Percentiles rank a stretch among this genome's conserved stretches.
Evolutionary conservation across 1,140 invertebrate genomes (phyloP).

Genomic region (Caenorhabditis tropicalis): DNA sequence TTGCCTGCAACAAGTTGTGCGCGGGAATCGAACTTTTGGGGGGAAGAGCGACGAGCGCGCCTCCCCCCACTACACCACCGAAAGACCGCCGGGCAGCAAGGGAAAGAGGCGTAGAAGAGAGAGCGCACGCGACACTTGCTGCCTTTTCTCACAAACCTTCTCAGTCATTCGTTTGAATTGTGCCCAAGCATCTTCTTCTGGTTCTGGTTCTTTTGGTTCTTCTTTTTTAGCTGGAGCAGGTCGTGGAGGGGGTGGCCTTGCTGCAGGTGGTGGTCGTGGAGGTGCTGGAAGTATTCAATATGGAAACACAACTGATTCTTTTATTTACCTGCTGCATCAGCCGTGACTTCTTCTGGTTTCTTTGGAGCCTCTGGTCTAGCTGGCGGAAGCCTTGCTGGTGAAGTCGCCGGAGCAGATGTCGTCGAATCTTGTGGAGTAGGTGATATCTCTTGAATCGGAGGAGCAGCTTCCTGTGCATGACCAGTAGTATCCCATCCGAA

Average conservation of each 20-base stretch:
- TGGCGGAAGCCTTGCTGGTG: constrained; percentile 56
- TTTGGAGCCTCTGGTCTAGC: constrained; percentile 28
- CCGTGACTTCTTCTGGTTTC: not conserved
- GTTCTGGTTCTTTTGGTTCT: constrained; percentile 43
- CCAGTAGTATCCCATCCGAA: constrained; percentile 2
- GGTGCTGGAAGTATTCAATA: constrained; percentile 16
- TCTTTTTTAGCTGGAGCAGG: constrained; percentile 61
- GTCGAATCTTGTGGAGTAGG: not conserved
- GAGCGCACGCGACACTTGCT: not conserved
- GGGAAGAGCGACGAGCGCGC: not conserved
- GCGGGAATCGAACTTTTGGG: not conserved
- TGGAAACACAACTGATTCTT: not conserved
- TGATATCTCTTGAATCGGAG: not conserved
- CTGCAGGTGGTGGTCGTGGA: constrained; percentile 60
- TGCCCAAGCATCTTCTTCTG: constrained; percentile 70
- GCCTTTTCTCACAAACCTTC: constrained; percentile 14
- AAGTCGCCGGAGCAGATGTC: not conserved
- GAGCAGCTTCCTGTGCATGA: not conserved
- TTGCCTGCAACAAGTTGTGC: not conserved
- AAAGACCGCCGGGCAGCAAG: not conserved
- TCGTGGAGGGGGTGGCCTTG: constrained; percentile 60
- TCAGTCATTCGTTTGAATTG: constrained; percentile 70
- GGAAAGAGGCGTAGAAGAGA: not conserved
- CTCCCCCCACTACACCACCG: constrained; percentile 1
- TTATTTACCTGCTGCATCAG: not conserved